Percentiles rank a stretch among this genome's conserved stretches.
These are phyloP conservation scores for Papilio dardanus DNA, from an alignment of 1,140 invertebrate genomes.

Conservation along the genomic window DNA sequence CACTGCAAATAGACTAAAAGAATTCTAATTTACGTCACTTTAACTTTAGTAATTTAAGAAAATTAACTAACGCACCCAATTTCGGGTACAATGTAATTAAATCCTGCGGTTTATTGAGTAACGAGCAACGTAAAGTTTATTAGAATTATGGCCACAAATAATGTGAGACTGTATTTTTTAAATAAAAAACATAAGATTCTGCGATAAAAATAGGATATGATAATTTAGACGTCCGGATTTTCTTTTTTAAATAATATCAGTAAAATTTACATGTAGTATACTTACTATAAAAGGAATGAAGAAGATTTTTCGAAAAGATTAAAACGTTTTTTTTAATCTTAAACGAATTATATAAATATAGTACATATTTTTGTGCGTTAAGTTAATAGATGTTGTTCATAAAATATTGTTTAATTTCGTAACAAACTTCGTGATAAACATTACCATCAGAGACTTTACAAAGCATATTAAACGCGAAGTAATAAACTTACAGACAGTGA, in stretches of 20 bases:
- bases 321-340: too few species aligned
- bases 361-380: too few species aligned
- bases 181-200: too few species aligned
- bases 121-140: neutral
- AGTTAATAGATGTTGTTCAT: neutral
- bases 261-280: too few species aligned
- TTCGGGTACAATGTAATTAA: neutral
- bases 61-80: neutral
- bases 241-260: too few species aligned
- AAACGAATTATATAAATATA: too few species aligned
- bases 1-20: neutral
- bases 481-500: conserved; percentile 5
- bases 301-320: too few species aligned
- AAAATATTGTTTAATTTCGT: conserved; percentile 7
- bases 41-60: neutral
- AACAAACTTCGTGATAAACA: conserved; percentile 6
- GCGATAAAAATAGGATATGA: too few species aligned
- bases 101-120: conserved; percentile 1
- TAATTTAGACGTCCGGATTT: too few species aligned
- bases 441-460: neutral
- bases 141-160: neutral
- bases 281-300: too few species aligned
- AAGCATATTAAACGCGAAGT: conserved; percentile 8
- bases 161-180: neutral
- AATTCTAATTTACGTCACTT: conserved; percentile 2